A percentile compares a stretch with the other conserved stretches of the same genome.
These are phyloP conservation scores for Cataglyphis livida DNA, from an alignment of 2,888 invertebrate species.

Conservation along the genomic window DNA sequence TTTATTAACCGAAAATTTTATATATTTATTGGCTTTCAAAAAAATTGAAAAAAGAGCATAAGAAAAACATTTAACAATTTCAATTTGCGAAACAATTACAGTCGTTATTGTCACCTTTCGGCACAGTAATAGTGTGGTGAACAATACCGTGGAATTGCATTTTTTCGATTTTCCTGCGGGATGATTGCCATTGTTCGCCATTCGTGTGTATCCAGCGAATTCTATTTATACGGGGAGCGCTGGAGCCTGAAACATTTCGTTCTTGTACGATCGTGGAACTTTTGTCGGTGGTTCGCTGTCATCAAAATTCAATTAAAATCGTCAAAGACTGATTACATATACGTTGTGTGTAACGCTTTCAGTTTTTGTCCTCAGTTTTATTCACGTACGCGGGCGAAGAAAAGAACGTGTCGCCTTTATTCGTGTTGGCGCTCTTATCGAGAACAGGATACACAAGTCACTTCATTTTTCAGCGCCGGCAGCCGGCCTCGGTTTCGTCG, in stretches of 20 bases:
- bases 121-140: not conserved
- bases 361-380: constrained; percentile 9
- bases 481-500: constrained; percentile 27
- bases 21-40: not conserved
- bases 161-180: constrained; percentile 55
- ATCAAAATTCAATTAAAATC: constrained; percentile 43
- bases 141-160: constrained; percentile 25
- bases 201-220: constrained; percentile 20
- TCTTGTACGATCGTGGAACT: constrained; percentile 40
- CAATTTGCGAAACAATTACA: constrained; percentile 35
- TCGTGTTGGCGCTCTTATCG: constrained; percentile 17
- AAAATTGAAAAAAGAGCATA: not conserved
- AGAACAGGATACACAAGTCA: constrained; percentile 38
- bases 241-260: constrained; percentile 39
- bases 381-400: not conserved
- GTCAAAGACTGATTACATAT: not conserved
- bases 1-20: not conserved
- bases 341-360: not conserved
- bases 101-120: constrained; percentile 40
- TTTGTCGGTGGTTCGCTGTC: constrained; percentile 12
- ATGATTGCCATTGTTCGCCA: constrained; percentile 55
- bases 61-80: constrained; percentile 25
- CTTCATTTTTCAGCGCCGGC: constrained; percentile 53
- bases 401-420: constrained; percentile 16
- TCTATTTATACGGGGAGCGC: constrained; percentile 21